Evolutionary conservation across 1,140 invertebrate species (phyloP), one percentile per base, ranked within the genome.

Genomic region (Eulimnadia texana): DNA sequence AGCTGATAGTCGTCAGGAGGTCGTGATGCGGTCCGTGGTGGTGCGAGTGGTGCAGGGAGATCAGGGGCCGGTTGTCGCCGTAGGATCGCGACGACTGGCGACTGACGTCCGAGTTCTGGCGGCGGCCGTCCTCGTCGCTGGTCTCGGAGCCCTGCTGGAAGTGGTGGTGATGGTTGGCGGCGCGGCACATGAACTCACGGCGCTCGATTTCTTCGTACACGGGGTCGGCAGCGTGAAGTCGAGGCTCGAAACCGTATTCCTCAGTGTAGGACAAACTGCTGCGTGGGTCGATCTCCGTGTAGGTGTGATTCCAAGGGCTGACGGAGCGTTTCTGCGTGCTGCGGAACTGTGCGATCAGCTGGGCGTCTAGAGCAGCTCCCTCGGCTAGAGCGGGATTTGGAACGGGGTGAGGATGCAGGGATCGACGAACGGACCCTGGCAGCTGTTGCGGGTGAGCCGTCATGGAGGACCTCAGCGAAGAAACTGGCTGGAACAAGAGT

Each of bases 161-260:
- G 24, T 58, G 55, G 2, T 33, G 9, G 16, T 20, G 29, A 19
- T 33, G 13, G 65, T 42, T 50, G 66, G 74, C 74, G 61, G 71
- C 71, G 28, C 74, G 74, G n/a, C 49, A n/a, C n/a, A n/a, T n/a
- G n/a, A n/a, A n/a, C n/a, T n/a, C 52, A 22, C 20, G 52, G 0
- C 84, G 77, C 66, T 88, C 85, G 52, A 88, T 88, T 68, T 88
- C 86, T 70, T 88, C 86, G 69, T 88, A 88, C 1, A 87, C 85
- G 0, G 85, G 85, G 67, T 88, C 86, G 66, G 85, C 28, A n/a
- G 29, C 19, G 10, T 22, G 27, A 23, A 20, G 28, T 27, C 28
- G 9, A 9, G 55, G 55, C 3, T 27, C 55, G 13, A 64, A 61
- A 49, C 66, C 70, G 33, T 67, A 68, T 9, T 42, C 33, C 33